These are phyloP conservation scores for Prosapia bicincta DNA, from an alignment of 2,888 invertebrate species.

Conservation along the genomic window DNA sequence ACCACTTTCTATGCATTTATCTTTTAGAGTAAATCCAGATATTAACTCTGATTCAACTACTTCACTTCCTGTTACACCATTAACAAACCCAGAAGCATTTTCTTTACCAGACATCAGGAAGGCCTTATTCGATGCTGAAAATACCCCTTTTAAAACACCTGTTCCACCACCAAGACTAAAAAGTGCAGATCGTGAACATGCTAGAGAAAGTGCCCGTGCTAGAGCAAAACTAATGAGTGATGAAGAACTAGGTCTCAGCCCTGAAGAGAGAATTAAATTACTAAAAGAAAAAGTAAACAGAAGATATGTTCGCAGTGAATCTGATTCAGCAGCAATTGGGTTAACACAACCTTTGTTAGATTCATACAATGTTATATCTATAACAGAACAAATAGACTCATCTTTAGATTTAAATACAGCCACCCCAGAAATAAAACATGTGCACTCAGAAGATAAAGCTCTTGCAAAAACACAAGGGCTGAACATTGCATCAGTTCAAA, in stretches of 20 bases:
- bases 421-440: not conserved
- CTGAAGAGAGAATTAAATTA: conserved; percentile 60
- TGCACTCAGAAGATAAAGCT: not conserved
- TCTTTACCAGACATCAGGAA: conserved; percentile 49
- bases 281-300: conserved; percentile 49
- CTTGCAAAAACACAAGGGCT: not conserved
- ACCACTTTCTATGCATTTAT: conserved; percentile 28
- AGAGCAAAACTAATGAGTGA: conserved; percentile 66
- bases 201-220: conserved; percentile 60
- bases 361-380: not conserved
- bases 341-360: not conserved
- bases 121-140: conserved; percentile 43
- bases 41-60: conserved; percentile 6
- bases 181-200: conserved; percentile 43
- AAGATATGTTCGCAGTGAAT: conserved; percentile 19
- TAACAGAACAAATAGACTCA: not conserved
- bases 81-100: conserved; percentile 44
- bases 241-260: conserved; percentile 68
- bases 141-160: conserved; percentile 50
- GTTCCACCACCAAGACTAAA: conserved; percentile 51
- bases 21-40: conserved; percentile 21
- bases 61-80: conserved; percentile 18
- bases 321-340: conserved; percentile 4
- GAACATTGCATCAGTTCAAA: not conserved
- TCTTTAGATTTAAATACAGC: not conserved